Evolutionary conservation across 2,888 invertebrate species (phyloP).

Genomic region (Nomada ferruginata): DNA sequence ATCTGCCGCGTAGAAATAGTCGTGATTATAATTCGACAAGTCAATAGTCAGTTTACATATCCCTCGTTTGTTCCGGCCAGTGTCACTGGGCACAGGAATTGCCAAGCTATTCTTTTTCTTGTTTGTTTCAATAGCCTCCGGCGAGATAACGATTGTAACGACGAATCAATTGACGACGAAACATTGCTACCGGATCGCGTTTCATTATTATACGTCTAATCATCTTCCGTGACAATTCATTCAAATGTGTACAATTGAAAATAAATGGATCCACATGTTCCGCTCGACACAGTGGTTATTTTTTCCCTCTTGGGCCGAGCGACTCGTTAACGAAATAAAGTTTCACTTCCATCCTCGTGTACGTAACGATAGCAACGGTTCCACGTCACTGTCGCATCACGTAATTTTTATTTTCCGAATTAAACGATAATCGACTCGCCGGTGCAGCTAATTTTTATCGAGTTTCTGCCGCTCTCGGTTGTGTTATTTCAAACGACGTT

Average conservation of each 20-base stretch:
- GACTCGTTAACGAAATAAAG: conserved; percentile 28
- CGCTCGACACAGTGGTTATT: background rate
- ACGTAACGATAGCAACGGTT: background rate
- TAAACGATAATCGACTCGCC: conserved; percentile 34
- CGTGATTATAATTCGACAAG: conserved; percentile 27
- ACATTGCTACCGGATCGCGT: conserved; percentile 25
- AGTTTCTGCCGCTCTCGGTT: background rate
- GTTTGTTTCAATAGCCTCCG: too few relatives aligned
- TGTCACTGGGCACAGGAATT: background rate
- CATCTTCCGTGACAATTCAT: conserved; percentile 8
- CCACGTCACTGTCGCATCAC: background rate
- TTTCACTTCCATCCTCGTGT: background rate
- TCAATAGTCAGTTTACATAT: conserved; percentile 25
- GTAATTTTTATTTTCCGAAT: conserved; percentile 18
- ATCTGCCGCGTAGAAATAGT: conserved; percentile 3
- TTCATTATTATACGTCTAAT: conserved; percentile 19
- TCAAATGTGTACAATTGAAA: background rate
- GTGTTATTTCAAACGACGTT: conserved; percentile 21
- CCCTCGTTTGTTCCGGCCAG: background rate
- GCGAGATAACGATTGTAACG: conserved; percentile 40
- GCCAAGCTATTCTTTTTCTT: background rate
- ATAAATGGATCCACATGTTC: background rate
- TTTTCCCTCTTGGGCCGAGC: background rate
- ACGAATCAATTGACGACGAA: conserved; percentile 35
- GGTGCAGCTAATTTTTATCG: conserved; percentile 40